These are phyloP conservation scores for Athrips mouffetella DNA, from an alignment of 2,888 invertebrate genomes.

Conservation along the genomic window DNA sequence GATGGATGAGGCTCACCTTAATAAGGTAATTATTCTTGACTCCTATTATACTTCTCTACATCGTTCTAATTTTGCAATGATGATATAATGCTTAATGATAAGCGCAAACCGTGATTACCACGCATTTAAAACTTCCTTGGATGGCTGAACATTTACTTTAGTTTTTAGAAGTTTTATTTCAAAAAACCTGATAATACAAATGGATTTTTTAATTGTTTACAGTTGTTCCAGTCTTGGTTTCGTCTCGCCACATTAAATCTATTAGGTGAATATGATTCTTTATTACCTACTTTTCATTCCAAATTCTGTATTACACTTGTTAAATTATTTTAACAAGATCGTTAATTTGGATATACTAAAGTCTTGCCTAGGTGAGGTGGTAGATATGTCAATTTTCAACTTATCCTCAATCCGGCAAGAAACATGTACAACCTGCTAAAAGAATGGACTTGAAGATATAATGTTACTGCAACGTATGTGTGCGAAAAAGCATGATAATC, in stretches of 20 bases:
- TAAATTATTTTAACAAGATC: constrained; percentile 46
- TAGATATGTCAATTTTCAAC: constrained; percentile 54
- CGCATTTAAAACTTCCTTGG: constrained; percentile 77
- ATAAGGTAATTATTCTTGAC: not conserved
- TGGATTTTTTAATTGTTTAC: not conserved
- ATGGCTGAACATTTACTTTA: constrained; percentile 65
- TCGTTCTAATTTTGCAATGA: constrained; percentile 38
- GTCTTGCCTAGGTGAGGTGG: constrained; percentile 73
- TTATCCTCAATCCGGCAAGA: constrained; percentile 73
- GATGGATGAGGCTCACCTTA: not conserved
- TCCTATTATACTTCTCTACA: constrained; percentile 7
- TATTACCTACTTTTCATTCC: constrained; percentile 26
- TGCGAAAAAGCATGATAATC: no score
- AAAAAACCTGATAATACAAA: not conserved
- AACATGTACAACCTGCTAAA: no score
- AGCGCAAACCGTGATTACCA: constrained; percentile 77
- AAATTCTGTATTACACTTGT: constrained; percentile 45
- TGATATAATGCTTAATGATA: constrained; percentile 73
- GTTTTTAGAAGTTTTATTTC: no score
- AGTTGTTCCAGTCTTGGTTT: not conserved
- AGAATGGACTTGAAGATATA: no score
- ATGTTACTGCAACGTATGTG: no score
- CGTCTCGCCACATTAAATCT: not conserved
- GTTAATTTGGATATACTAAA: constrained; percentile 55
- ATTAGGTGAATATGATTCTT: not conserved